Base-by-base conservation (phyloP, 2,888 invertebrate genomes). In the Rhogogaster chlorosoma region DNA sequence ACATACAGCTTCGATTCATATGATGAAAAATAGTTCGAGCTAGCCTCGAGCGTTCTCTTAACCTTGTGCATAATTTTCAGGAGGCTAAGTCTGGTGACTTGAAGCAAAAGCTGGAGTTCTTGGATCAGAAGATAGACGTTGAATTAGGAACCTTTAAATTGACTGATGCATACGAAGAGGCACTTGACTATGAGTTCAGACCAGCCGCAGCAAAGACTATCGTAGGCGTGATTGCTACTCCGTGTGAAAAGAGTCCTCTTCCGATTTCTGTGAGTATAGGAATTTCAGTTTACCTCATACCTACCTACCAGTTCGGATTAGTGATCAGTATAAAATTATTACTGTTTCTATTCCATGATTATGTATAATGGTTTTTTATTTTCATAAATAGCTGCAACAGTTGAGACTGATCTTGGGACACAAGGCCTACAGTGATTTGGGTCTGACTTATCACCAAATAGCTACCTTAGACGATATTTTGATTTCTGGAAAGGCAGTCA, bases 171-270 rank as follows among this genome's bases (percentile, higher is more conserved):
- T 96, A 97, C 93, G 90, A 94, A 15, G 94, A 95, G 57, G 95
- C 96, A 0, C 90, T 96, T 18, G 92, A 95, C 0, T 96, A 97
- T 93, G 97, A 97, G 0, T 97, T 97, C 94, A 95, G 98, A 86
- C 94, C 97, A 0, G 96, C 96, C 1, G 97, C 98, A 0, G 95
- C 96, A 70, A 98, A 97, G 91, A 95, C 96, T 83, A 95, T 97
- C 87, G 94, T 98, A 89, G 95, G 95, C 67, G 94, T 97, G 0
- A 94, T 96, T 38, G 95, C 96, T 18, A 94, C 95, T 36, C 93
- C 95, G 0, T 96, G 97, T 92, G 94, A 95, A 87, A 93, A 94
- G 87, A 94, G 94, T 38, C 93, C 93, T 0, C 92, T 95, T 75
- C 94, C 94, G 86, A 36, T 94, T 84, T 91, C 95, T 87, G 96